These are phyloP conservation scores for Acleris sparsana DNA, from an alignment of 2,888 invertebrate genomes.

Conservation along the genomic window DNA sequence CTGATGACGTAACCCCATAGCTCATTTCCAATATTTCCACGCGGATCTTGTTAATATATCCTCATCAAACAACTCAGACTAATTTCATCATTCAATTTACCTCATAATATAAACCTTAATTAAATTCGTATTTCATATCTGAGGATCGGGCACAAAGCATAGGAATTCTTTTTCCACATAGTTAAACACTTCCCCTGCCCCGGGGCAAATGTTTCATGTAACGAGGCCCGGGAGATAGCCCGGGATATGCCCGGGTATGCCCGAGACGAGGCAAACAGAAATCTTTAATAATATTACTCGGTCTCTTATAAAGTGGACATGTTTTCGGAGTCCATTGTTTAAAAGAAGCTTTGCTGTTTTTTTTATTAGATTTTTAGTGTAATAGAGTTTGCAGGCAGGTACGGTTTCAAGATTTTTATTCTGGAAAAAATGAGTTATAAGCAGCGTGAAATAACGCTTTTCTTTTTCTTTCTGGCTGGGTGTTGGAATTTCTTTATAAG, in stretches of 20 bases:
- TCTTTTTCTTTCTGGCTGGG: too few species aligned
- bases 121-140: slow-evolving; percentile 73
- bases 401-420: background rate
- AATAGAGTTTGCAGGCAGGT: background rate
- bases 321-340: slow-evolving; percentile 31
- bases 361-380: slow-evolving; percentile 24
- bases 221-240: slow-evolving; percentile 44
- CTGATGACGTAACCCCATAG: background rate
- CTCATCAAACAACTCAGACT: slow-evolving; percentile 24
- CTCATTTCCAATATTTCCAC: background rate
- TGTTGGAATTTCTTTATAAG: too few species aligned
- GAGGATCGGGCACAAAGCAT: slow-evolving; percentile 53
- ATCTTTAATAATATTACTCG: slow-evolving; percentile 46
- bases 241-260: slow-evolving; percentile 40
- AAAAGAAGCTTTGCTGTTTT: slow-evolving; percentile 20
- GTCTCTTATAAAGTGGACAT: slow-evolving; percentile 33
- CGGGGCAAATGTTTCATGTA: slow-evolving; percentile 60
- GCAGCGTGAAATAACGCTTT: too few species aligned
- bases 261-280: slow-evolving; percentile 35
- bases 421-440: too few species aligned
- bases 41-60: background rate
- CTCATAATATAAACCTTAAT: slow-evolving; percentile 62
- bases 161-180: slow-evolving; percentile 65
- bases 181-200: slow-evolving; percentile 62
- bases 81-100: slow-evolving; percentile 59